A percentile compares a stretch with the other conserved stretches of the same genome.
phyloP scores from a whole-genome alignment of 2,113 vertebrate genomes.

The Caretta caretta region DNA sequence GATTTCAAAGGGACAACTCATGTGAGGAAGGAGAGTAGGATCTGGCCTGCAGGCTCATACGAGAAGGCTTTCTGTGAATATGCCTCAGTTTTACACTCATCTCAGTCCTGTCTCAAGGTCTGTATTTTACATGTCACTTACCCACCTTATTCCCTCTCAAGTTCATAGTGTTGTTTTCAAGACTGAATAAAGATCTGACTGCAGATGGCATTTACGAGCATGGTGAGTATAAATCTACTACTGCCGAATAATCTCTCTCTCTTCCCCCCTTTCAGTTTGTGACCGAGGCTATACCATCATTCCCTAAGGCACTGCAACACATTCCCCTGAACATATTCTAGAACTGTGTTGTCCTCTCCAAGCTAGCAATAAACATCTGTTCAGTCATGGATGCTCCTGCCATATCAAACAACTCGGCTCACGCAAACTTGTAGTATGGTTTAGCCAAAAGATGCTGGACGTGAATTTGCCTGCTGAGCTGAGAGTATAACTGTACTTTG shows the following conservation, averaged over 20 bases:
- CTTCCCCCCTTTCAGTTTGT: accelerated
- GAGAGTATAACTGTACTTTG: background rate
- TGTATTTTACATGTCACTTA: background rate
- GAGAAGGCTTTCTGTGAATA: background rate
- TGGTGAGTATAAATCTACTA: conserved; percentile 10
- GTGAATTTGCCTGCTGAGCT: background rate
- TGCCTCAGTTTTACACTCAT: background rate
- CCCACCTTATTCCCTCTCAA: background rate
- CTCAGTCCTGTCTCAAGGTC: background rate
- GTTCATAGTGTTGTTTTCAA: background rate
- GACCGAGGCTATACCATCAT: background rate
- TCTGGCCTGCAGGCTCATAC: background rate
- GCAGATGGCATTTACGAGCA: background rate
- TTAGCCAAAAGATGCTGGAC: background rate
- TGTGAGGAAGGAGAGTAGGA: background rate
- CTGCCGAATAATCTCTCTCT: background rate
- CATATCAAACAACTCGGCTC: background rate
- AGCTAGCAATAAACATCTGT: background rate
- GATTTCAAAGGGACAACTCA: background rate
- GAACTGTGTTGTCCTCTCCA: background rate
- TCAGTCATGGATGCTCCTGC: background rate
- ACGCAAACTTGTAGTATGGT: background rate
- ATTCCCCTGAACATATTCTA: too few relatives aligned
- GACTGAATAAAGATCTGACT: background rate
- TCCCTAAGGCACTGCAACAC: too few relatives aligned